Percentiles rank a stretch among this genome's conserved stretches.
phyloP scores from a whole-genome alignment of 2,888 invertebrate species.

The Slavum lentiscoides region DNA sequence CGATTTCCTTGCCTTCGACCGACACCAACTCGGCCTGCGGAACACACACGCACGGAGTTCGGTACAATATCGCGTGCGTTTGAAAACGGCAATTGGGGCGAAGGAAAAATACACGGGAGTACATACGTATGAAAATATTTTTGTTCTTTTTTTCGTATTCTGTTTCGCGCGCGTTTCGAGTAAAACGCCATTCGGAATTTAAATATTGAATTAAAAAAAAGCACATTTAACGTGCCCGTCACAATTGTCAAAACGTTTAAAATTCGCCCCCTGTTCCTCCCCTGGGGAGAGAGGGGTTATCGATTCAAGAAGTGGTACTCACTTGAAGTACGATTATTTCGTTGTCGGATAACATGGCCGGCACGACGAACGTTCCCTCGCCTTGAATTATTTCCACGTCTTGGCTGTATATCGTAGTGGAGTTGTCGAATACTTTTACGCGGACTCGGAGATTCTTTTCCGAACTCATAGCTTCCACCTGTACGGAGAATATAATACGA shows the following conservation, averaged over 20 bases:
- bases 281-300: no score
- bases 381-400: slow-evolving; percentile 72
- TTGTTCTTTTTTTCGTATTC: no score
- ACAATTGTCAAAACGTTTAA: no score
- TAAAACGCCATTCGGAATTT: no score
- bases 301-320: slow-evolving; percentile 58
- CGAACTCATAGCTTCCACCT: slow-evolving; percentile 73
- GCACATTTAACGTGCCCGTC: no score
- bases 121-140: no score
- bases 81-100: not conserved
- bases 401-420: slow-evolving; percentile 72
- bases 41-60: no score
- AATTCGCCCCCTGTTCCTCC: no score
- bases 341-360: slow-evolving; percentile 70
- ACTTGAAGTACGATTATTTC: slow-evolving; percentile 70
- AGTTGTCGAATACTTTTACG: slow-evolving; percentile 71
- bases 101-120: not conserved
- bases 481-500: not conserved
- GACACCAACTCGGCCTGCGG: slow-evolving; percentile 70
- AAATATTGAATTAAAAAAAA: no score
- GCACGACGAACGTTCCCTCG: slow-evolving; percentile 70
- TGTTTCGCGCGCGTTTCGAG: no score
- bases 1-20: slow-evolving; percentile 72
- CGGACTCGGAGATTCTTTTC: slow-evolving; percentile 70
- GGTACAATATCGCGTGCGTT: no score